Evolutionary conservation across 1,140 invertebrate species (phyloP), one percentile per base, ranked within the genome.

Genomic region (Drosophila elegans): DNA sequence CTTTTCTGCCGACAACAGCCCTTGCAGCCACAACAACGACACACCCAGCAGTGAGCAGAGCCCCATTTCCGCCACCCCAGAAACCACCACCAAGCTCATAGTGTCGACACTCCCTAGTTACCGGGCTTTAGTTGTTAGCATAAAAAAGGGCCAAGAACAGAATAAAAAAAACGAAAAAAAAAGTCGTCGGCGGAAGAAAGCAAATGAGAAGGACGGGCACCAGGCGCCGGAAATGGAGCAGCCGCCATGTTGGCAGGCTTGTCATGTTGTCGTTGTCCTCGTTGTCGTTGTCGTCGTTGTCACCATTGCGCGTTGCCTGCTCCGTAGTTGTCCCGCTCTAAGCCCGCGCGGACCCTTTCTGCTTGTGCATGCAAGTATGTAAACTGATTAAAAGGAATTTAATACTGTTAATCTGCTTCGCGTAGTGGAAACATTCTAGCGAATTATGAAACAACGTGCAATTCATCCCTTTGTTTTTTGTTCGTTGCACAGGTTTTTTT

Each of bases 321-420:
- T 49, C 74, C 61, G 25, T 38, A 36, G 41, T 38, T 32, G 25
- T 56, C 41, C 7, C 42, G 16, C 55, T 64, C 80, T 44, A 51
- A 72, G 66, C 53, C 36, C 57, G 56, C 38, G 29, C 5, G 49
- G 16, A 52, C 59, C 74, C 76, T 85, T 86, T 82, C 82, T 85
- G 49, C 53, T 79, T 88, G 82, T 80, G 75, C 83, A 88, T 67
- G 75, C 82, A 81, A 73, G 83, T 85, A 88, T 82, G 79, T 88
- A 82, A 88, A 88, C 83, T 88, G 83, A 90, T 90, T 90, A 90
- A 86, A 66, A 90, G 75, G 67, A 83, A 91, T 86, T 80, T 90
- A 90, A 90, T 88, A 78, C 73, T 75, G 80, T 90, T 90, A 90
- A 90, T 90, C 71, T 78, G 88, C 88, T 90, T 83, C 76, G 82